Evolutionary conservation across 2,797 vertebrate species (phyloP), one percentile per base, ranked within the genome.

Genomic region (Paratrypauchen microcephalus): DNA sequence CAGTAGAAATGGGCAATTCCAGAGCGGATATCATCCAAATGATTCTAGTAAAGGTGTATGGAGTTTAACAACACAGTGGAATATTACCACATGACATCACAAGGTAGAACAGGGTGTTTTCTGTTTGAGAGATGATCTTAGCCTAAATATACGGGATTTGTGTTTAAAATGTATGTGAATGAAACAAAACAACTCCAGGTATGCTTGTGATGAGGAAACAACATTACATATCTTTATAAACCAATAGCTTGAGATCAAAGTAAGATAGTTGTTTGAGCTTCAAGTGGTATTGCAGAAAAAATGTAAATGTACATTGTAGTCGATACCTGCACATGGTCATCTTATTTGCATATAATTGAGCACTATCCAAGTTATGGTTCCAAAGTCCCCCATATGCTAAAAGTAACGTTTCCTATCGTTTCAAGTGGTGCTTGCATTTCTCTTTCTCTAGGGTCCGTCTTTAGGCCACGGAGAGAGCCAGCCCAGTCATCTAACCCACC

Each of bases 401-500:
- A 39, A 23, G 32, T 61, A 23, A 13, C 8, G n/a, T 41, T 41
- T 15, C 36, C 41, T 23, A 21, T 61, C 13, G 28, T 39, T 60
- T 60, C 28, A 60, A 32, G 58, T 21, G 28, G 58, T 39, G 59
- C 6, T 41, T 61, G n/a, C 59, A 21, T 91, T 1, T 94, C 87
- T 83, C 87, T 91, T 30, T 90, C 78, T 92, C 77, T 95, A 98
- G 94, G 93, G 95, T 85, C 87, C 96, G 0, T 94, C 94, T 72
- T 88, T 95, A 89, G 93, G 93, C 86, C 94, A 95, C 58, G 95
- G 96, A 93, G 97, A 99, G 91, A 98, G 94, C 92, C 97, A 99
- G 91, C 97, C 97, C 77, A 95, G 96, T 81, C 95, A 97, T 86
- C 95, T 99, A 74, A 99, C 97, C 82, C 97, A 99, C 95, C 97